Base-by-base conservation (phyloP, 2,113 vertebrate genomes). In the Tyrannus savana region DNA sequence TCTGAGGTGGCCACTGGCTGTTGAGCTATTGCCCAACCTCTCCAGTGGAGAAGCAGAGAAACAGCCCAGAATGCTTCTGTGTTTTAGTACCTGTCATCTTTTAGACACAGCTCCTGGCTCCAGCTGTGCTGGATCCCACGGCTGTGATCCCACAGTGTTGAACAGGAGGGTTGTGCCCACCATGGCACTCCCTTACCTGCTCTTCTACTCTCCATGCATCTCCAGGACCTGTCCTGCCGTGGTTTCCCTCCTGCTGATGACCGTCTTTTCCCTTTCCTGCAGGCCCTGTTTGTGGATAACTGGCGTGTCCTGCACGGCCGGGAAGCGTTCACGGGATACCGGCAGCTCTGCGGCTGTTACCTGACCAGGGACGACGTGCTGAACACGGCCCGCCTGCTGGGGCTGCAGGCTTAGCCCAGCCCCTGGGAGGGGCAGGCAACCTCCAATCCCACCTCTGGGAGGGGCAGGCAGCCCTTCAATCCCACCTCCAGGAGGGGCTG, bases 271-370 rank as follows among this genome's bases (percentile, higher is more conserved):
- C 42, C 76, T 74, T 5, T 7, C 30, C 53, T 19, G 35, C 39
- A 99, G 99, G 99, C 98, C 4, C 94, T 99, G 83, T 99, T 99
- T 78, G 96, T 99, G 30, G 99, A 99, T 87, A 99, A 99, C 97
- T 99, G 99, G 99, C 98, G 99, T 1, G 98, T 99, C 19, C 96
- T 99, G 93, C 99, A 99, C 1, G 99, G 99, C 9, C 98, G 99
- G 73, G 99, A 99, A 46, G 98, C 99, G 0, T 99, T 99, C 98
- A 99, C 98, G 0, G 99, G 99, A 10, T 97, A 98, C 87, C 98
- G 99, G 58, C 98, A 99, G 91, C 97, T 99, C 33, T 99, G 99
- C 10, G 99, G 99, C 47, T 99, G 99, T 88, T 99, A 99, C 92
- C 97, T 99, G 97, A 99, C 98, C 0, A 97, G 98, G 79, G 99